Conservation (phyloP, 2,888 invertebrate species). For the Latrodectus elegans region DNA sequence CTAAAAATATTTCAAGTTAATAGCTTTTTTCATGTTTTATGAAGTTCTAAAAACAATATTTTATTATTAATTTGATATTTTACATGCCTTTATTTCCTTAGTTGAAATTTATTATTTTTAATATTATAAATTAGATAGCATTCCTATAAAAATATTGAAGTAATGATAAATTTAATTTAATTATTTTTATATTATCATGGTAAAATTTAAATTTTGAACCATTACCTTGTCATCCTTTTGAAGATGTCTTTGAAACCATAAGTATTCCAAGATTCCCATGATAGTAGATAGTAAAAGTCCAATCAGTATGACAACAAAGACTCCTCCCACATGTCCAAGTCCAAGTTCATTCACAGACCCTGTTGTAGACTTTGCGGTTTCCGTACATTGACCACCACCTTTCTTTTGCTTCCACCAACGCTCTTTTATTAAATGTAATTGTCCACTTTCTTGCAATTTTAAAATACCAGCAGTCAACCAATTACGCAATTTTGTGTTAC, state of each 20-base stretch:
- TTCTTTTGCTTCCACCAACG: constrained; percentile 77
- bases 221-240: constrained; percentile 41
- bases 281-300: constrained; percentile 70
- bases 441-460: constrained; percentile 77
- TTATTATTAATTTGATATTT: no score
- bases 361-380: constrained; percentile 16
- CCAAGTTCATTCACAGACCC: constrained; percentile 71
- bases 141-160: no score
- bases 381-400: constrained; percentile 72
- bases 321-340: constrained; percentile 74
- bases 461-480: constrained; percentile 84
- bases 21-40: no score
- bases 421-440: constrained; percentile 76
- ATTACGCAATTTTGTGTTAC: constrained; percentile 15
- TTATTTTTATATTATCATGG: no score
- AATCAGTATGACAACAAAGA: constrained; percentile 73
- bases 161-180: no score
- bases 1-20: no score
- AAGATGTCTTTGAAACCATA: constrained; percentile 70
- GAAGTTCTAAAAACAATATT: no score
- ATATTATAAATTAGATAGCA: no score
- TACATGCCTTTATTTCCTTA: no score
- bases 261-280: constrained; percentile 70
- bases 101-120: no score
- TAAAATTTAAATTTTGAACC: no score